phyloP scores from a whole-genome alignment of 2,797 vertebrate species.

The Ceyx erithaca region DNA sequence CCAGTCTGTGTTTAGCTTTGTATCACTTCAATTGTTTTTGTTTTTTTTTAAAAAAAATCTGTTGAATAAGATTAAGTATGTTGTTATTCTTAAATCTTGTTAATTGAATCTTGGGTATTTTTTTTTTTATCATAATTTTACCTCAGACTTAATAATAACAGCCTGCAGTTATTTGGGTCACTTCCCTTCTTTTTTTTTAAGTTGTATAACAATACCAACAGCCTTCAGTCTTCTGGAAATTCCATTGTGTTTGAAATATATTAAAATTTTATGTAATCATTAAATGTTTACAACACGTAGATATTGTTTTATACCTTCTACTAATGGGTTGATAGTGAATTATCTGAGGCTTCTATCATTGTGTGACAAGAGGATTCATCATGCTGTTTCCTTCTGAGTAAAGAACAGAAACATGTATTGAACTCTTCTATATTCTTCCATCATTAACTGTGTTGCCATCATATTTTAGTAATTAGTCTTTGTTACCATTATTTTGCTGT shows the following conservation, averaged over 20 bases:
- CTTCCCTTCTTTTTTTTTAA: neutral
- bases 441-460: neutral
- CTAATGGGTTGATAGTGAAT: slow-evolving; percentile 22
- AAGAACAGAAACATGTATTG: neutral
- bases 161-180: neutral
- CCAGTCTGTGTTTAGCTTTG: neutral
- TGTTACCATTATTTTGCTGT: neutral
- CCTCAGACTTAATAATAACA: neutral
- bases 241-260: neutral
- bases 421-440: neutral
- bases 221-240: neutral
- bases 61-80: neutral
- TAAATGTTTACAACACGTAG: slow-evolving; percentile 5
- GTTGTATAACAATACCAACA: neutral
- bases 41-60: neutral
- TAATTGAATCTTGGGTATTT: neutral
- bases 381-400: neutral
- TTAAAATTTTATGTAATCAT: neutral
- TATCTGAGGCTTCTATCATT: neutral
- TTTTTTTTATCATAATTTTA: neutral
- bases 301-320: neutral
- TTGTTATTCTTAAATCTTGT: neutral
- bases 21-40: neutral
- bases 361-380: neutral
- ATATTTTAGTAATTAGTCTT: neutral